These are phyloP conservation scores for Poecilia velifera DNA, from an alignment of 2,797 vertebrate species.

Conservation along the genomic window DNA sequence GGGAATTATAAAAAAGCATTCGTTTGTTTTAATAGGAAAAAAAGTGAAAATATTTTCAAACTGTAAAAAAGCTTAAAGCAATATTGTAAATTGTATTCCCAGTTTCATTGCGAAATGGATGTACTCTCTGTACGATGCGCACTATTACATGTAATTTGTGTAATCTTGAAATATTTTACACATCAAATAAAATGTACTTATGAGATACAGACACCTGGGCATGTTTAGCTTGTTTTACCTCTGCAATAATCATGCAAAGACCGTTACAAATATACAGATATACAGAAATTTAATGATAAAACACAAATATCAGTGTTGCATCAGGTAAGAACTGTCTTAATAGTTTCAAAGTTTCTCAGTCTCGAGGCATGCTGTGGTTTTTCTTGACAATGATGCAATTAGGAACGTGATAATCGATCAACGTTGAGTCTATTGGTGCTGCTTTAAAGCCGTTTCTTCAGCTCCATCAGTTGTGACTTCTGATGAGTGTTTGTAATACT, in stretches of 20 bases:
- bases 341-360: not conserved
- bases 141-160: not conserved
- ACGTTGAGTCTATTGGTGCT: not conserved
- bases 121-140: not conserved
- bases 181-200: not conserved
- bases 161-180: not conserved
- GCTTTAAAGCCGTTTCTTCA: not conserved
- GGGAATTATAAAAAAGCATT: slow-evolving; percentile 3
- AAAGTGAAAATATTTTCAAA: not conserved
- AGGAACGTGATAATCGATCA: not conserved
- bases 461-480: not conserved
- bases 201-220: not conserved
- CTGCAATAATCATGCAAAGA: not conserved
- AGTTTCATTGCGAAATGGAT: not conserved
- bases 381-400: not conserved
- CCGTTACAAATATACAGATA: not conserved
- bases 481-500: not conserved
- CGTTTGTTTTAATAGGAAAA: slow-evolving; percentile 9
- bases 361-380: not conserved
- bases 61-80: not conserved
- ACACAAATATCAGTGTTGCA: not conserved
- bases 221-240: not conserved
- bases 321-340: not conserved
- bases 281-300: not conserved
- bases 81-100: not conserved